A percentile compares a stretch with the other conserved stretches of the same genome.
Evolutionary conservation across 2,888 invertebrate species (phyloP).

Genomic region (Cerastis rubricosa): DNA sequence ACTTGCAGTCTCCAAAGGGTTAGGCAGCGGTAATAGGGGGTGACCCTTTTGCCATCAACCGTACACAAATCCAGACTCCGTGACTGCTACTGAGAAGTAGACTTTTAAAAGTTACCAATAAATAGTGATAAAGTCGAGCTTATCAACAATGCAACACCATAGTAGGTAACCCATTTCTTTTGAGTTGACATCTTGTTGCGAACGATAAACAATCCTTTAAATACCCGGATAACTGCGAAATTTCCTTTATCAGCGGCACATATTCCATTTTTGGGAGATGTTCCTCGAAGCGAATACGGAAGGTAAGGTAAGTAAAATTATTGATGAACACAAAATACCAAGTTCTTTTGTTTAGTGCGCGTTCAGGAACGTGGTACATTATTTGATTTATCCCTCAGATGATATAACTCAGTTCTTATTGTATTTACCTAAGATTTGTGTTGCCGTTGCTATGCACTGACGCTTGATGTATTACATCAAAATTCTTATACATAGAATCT

Average conservation of each 20-base stretch:
- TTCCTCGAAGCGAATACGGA: conserved; percentile 4
- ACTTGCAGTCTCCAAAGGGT: no score
- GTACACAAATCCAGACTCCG: no score
- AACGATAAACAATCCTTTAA: conserved; percentile 43
- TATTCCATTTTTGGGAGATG: conserved; percentile 9
- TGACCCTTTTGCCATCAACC: no score
- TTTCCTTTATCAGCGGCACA: conserved; percentile 32
- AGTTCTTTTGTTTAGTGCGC: conserved; percentile 49
- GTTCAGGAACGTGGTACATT: conserved; percentile 44
- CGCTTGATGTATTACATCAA: not conserved
- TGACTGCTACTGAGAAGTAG: no score
- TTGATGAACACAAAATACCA: conserved; percentile 53
- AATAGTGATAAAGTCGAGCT: conserved; percentile 28
- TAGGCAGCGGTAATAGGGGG: no score
- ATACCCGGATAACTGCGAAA: conserved; percentile 34
- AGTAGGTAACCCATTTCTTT: conserved; percentile 49
- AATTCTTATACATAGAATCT: not conserved
- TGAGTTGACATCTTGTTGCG: conserved; percentile 36
- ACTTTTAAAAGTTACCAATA: conserved; percentile 11
- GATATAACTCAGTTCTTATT: conserved; percentile 54
- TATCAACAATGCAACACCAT: conserved; percentile 29
- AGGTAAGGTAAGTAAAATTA: conserved; percentile 33
- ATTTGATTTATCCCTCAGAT: conserved; percentile 42
- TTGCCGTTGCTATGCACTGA: conserved; percentile 8
- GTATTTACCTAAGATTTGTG: conserved; percentile 41